Percentiles rank a stretch among this genome's conserved stretches.
phyloP scores from a whole-genome alignment of 1,140 invertebrate genomes.

The Drosophila pachea region DNA sequence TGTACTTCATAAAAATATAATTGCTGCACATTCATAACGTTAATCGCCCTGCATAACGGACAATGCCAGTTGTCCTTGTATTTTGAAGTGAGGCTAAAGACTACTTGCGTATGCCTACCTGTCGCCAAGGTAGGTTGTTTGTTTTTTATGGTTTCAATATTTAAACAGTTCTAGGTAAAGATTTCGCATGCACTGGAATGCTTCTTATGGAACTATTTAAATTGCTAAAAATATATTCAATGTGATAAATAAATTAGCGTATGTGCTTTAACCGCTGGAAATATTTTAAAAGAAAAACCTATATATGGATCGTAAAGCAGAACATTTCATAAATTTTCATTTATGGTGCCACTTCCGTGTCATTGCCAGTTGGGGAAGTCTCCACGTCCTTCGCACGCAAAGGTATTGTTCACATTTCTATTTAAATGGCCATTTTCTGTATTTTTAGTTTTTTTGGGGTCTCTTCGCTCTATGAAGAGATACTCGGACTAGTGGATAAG shows the following conservation, averaged over 20 bases:
- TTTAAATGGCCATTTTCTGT: too few relatives aligned
- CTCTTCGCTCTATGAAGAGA: too few relatives aligned
- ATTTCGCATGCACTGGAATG: constrained; percentile 14
- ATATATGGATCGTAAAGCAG: constrained; percentile 35
- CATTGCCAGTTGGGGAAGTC: constrained; percentile 9
- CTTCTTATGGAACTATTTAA: constrained; percentile 58
- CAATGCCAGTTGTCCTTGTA: constrained; percentile 60
- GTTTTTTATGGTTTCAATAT: constrained; percentile 46
- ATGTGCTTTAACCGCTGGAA: constrained; percentile 4
- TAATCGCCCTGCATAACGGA: constrained; percentile 22
- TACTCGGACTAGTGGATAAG: constrained; percentile 9
- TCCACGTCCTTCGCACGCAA: not conserved
- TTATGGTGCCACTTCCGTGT: constrained; percentile 34
- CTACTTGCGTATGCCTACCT: constrained; percentile 11
- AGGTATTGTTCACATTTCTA: not conserved
- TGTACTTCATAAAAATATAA: constrained; percentile 72
- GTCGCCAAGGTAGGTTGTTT: not conserved
- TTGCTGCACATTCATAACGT: constrained; percentile 69
- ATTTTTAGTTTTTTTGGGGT: too few relatives aligned
- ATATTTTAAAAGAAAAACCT: constrained; percentile 17
- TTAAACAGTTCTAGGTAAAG: constrained; percentile 31
- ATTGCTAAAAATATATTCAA: constrained; percentile 55
- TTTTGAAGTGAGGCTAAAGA: not conserved
- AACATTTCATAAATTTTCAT: constrained; percentile 58
- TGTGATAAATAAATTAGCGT: constrained; percentile 1